Evolutionary conservation across 2,888 invertebrate species (phyloP).

Genomic region (Leptinotarsa tumamoca): DNA sequence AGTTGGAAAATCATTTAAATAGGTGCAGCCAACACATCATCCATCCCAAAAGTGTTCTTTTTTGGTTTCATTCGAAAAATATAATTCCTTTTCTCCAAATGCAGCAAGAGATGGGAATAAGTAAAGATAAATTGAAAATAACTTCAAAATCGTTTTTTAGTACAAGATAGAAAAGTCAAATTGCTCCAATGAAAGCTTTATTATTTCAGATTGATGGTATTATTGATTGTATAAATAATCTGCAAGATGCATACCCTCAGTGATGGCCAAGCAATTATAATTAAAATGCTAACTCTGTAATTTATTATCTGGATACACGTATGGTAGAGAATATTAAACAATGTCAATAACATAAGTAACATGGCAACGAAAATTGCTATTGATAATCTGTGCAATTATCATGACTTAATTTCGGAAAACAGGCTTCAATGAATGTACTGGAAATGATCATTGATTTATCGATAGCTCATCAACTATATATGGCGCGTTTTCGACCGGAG

Average conservation of each 20-base stretch:
- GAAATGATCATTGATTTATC: neutral
- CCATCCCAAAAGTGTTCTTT: constrained; percentile 35
- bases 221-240: constrained; percentile 23
- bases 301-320: constrained; percentile 26
- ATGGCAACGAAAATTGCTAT: constrained; percentile 14
- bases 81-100: constrained; percentile 52
- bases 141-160: constrained; percentile 33
- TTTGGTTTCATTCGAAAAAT: constrained; percentile 37
- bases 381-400: constrained; percentile 19
- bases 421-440: neutral
- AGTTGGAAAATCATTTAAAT: constrained; percentile 36
- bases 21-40: constrained; percentile 35
- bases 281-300: constrained; percentile 14
- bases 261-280: constrained; percentile 26
- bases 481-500: too few species aligned
- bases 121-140: constrained; percentile 43
- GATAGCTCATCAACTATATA: too few species aligned
- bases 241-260: constrained; percentile 34
- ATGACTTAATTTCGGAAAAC: neutral
- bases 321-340: constrained; percentile 18
- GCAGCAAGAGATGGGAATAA: constrained; percentile 48
- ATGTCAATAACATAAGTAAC: constrained; percentile 21
- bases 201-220: constrained; percentile 39
- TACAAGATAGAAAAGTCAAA: constrained; percentile 36
- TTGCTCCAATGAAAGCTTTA: constrained; percentile 32